Evolutionary conservation across 2,113 vertebrate genomes (phyloP).

Genomic region (Trogon surrucura): DNA sequence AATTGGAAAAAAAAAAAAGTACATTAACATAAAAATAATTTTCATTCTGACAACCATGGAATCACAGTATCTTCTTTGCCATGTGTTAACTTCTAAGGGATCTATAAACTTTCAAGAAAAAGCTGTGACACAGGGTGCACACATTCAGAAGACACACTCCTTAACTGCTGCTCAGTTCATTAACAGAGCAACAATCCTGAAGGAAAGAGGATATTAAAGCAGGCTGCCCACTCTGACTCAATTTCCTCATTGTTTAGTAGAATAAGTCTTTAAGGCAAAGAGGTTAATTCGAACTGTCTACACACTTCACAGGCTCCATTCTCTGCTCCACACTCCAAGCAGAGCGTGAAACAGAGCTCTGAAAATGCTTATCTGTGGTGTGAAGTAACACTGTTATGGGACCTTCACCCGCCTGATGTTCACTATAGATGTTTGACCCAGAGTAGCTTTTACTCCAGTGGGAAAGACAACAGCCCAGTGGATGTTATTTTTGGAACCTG

Average conservation of each 20-base stretch:
- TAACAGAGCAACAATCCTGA: background rate
- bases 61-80: background rate
- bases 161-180: background rate
- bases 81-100: background rate
- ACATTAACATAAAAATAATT: background rate
- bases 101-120: background rate
- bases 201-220: background rate
- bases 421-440: constrained; percentile 2
- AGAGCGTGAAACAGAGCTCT: background rate
- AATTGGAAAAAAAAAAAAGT: background rate
- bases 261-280: background rate
- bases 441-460: background rate
- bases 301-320: background rate
- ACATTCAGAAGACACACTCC: background rate
- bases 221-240: background rate
- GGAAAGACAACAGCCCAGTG: background rate
- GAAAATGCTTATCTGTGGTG: background rate
- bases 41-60: background rate
- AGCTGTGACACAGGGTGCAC: background rate
- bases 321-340: background rate
- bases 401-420: background rate
- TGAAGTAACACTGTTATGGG: background rate
- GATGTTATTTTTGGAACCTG: constrained; percentile 27
- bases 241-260: background rate
- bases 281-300: background rate